Evolutionary conservation across 30 jellyfish, hydroid and myxozoan species (phyloP), one percentile per base, ranked within the genome.

Genomic region (Pelagia noctiluca): DNA sequence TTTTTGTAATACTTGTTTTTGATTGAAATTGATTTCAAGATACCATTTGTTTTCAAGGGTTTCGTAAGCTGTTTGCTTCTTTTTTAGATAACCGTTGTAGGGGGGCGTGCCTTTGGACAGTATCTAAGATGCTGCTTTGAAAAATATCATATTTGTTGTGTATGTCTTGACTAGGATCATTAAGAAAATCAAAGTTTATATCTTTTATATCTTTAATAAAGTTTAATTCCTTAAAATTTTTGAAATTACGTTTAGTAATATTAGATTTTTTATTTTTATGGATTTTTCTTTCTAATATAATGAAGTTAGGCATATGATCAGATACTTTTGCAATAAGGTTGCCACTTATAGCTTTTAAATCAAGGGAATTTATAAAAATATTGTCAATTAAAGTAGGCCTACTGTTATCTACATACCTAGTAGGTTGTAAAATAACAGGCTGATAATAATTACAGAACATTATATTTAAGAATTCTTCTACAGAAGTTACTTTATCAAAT

Each of bases 331-430:
- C 77, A 63, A 63, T 34, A 63, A 63, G 52, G 77, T 63, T 63
- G 77, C 77, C 77, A 63, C 77, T 63, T 10, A 63, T 63, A 63
- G 52, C 77, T 28, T 63, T 30, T 28, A 63, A 28, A 30, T 63
- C 52, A 28, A 28, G 30, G 30, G 72, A 63, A 34, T 25, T 63
- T 10, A 28, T 28, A 34, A 63, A 30, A 28, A 25, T 63, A 63
- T 63, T 63, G 52, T 63, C 77, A 63, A 25, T 30, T 25, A 63
- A 25, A 63, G 77, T 63, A 28, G 49, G 54, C 77, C 49, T 28
- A 63, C 52, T 28, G 49, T 63, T 28, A 4, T 28, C 24, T 63
- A 63, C 49, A 34, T 28, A 63, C 18, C 52, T 28, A 30, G 68
- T 52, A 52, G 68, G 68, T 52, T 52, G 68, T 52, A 52, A 52